These are phyloP conservation scores for Polyommatus iphigenia DNA, from an alignment of 2,888 invertebrate genomes.

Conservation along the genomic window DNA sequence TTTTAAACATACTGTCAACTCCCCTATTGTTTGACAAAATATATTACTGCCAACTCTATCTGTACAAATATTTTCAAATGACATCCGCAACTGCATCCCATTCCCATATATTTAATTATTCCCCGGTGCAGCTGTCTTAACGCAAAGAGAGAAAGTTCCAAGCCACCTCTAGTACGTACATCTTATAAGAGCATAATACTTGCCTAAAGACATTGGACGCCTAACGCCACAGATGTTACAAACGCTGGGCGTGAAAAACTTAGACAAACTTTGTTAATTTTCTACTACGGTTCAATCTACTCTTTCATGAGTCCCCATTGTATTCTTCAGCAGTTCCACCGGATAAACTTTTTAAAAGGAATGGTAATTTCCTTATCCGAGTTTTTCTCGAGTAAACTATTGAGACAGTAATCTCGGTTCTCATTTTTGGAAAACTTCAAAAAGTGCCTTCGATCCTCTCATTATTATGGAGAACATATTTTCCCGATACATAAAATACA, in stretches of 20 bases:
- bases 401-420: background rate
- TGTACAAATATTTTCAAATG: no score
- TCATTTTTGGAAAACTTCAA: background rate
- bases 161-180: no score
- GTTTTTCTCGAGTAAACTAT: background rate
- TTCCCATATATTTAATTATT: no score
- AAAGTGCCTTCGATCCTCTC: background rate
- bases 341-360: conserved; percentile 8
- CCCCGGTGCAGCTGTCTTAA: no score
- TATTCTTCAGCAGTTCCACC: background rate
- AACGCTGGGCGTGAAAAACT: background rate
- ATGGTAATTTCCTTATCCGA: conserved; percentile 7
- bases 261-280: conserved; percentile 5
- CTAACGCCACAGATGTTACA: background rate
- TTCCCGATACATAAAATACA: conserved; percentile 16
- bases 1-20: no score
- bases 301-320: conserved; percentile 4
- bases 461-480: conserved; percentile 10
- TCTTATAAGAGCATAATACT: background rate
- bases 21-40: background rate
- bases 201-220: background rate
- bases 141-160: no score
- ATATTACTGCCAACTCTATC: no score
- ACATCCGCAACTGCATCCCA: no score
- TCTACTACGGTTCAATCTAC: background rate